Conservation (phyloP, 2,113 vertebrate species). For the Chroicocephalus ridibundus region DNA sequence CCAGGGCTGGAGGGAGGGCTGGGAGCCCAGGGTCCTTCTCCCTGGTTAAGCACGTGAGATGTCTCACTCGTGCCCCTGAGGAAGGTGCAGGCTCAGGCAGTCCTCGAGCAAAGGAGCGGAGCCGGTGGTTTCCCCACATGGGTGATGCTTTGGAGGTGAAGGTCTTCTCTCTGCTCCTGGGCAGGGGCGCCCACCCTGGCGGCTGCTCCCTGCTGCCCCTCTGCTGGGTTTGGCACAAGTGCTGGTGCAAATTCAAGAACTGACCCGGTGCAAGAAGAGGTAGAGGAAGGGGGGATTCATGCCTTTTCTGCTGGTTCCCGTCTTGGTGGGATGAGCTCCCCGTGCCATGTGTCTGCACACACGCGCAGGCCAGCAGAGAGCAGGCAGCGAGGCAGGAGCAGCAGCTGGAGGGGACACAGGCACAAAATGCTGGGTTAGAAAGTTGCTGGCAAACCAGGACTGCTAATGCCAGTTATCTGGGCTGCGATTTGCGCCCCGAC, state of each 20-base stretch:
- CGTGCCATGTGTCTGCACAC: accelerated
- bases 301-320: not conserved
- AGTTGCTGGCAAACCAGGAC: not conserved
- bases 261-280: not conserved
- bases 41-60: not conserved
- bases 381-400: not conserved
- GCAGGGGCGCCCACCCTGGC: not conserved
- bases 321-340: not conserved
- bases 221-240: not conserved
- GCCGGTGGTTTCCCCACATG: not conserved
- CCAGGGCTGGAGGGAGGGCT: not conserved
- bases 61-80: too few relatives aligned
- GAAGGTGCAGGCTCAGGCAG: not conserved
- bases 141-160: not conserved
- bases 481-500: not conserved
- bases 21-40: not conserved
- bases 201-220: not conserved
- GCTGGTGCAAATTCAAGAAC: not conserved
- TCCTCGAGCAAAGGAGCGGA: not conserved
- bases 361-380: accelerated
- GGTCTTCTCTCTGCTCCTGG: not conserved
- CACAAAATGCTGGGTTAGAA: not conserved
- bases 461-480: not conserved
- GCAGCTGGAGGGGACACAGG: accelerated
- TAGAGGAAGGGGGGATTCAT: not conserved